phyloP scores from a whole-genome alignment of 2,888 invertebrate genomes.

The Octodonta nipae region DNA sequence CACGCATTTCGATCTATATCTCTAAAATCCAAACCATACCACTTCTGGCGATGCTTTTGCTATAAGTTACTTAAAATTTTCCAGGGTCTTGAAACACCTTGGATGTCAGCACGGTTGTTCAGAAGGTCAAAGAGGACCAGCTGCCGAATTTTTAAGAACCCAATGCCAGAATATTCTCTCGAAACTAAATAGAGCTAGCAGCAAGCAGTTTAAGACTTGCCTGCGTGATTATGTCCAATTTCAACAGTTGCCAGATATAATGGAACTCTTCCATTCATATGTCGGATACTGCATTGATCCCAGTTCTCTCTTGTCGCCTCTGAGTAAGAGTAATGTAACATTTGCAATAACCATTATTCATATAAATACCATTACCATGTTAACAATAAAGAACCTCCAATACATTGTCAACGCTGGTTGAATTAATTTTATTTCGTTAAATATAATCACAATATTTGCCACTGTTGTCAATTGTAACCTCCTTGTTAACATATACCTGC shows the following conservation, averaged over 20 bases:
- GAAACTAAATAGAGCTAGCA: slow-evolving; percentile 58
- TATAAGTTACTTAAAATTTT: neutral
- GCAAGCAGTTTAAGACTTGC: slow-evolving; percentile 50
- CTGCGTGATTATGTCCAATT: slow-evolving; percentile 63
- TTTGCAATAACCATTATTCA: neutral
- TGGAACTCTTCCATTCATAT: slow-evolving; percentile 91
- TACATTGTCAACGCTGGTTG: no score
- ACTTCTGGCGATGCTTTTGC: no score
- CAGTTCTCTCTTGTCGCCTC: slow-evolving; percentile 66
- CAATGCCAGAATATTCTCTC: slow-evolving; percentile 70
- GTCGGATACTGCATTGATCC: slow-evolving; percentile 93
- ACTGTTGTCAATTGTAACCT: no score
- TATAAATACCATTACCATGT: neutral
- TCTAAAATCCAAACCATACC: no score
- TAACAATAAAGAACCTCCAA: neutral
- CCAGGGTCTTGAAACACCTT: slow-evolving; percentile 69
- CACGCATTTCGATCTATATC: no score
- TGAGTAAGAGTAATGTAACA: slow-evolving; percentile 52
- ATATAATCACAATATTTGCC: no score
- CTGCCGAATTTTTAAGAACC: slow-evolving; percentile 78
- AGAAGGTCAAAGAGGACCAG: slow-evolving; percentile 72
- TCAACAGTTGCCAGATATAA: slow-evolving; percentile 64
- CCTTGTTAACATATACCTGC: no score
- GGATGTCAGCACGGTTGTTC: slow-evolving; percentile 92
- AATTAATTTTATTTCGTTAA: no score